Evolutionary conservation across 2,797 vertebrate genomes (phyloP).

Genomic region (Neopelma chrysocephalum): DNA sequence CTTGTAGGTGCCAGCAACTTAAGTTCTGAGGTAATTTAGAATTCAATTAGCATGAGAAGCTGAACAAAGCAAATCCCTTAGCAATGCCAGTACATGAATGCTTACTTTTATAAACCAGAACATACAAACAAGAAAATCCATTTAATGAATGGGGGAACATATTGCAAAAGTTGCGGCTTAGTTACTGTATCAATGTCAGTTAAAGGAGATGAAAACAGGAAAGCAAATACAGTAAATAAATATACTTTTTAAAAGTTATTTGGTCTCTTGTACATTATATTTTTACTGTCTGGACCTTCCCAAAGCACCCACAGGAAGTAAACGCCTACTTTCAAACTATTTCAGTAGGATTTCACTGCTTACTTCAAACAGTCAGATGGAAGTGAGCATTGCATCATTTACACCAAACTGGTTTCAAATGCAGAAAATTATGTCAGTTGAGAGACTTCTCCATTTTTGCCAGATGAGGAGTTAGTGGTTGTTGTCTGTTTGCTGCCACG

Average conservation of each 20-base stretch:
- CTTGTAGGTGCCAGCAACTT: not conserved
- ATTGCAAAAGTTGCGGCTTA: not conserved
- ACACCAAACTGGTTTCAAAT: not conserved
- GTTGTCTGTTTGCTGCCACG: not conserved
- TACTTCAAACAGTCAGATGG: not conserved
- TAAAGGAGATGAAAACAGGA: not conserved
- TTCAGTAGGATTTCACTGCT: not conserved
- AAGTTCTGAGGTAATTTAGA: not conserved
- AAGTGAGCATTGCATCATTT: not conserved
- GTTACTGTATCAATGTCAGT: not conserved
- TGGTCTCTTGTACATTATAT: not conserved
- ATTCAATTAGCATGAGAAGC: not conserved
- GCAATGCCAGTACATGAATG: not conserved
- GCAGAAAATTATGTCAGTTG: not conserved
- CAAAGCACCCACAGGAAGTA: not conserved
- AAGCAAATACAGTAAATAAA: not conserved
- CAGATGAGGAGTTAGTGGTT: not conserved
- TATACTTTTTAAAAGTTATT: not conserved
- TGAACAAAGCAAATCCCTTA: constrained; percentile 6
- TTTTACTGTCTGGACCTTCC: not conserved
- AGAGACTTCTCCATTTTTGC: not conserved
- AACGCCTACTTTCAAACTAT: not conserved
- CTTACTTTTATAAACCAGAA: not conserved
- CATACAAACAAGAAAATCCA: not conserved
- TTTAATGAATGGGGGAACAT: not conserved